Evolutionary conservation across 2,797 vertebrate genomes (phyloP), one percentile per base, ranked within the genome.

Genomic region (Catostomus latipinnis): DNA sequence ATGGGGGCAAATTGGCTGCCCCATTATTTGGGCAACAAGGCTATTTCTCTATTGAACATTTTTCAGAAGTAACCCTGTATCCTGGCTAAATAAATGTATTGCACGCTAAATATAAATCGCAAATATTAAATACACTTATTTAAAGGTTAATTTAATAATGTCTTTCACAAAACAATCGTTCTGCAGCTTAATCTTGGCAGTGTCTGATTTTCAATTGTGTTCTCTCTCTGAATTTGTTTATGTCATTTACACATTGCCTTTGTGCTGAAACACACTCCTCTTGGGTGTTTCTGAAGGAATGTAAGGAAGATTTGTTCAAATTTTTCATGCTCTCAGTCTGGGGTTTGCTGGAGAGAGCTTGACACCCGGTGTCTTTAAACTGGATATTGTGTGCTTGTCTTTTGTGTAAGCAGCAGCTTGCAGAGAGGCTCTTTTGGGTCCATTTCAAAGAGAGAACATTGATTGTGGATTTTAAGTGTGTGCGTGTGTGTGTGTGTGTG

Each of bases 271-370:
- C 50, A 74, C 46, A 73, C 34, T 56, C 54, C 50, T 79, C 50
- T 71, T 62, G 16, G 52, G 62, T 78, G 73, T 78, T 86, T 90
- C 88, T 88, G 87, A 90, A 89, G 88, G 85, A 88, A 88, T 78
- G 56, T 79, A 90, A 82, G 83, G 56, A 79, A 89, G 86, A 91
- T 90, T 90, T 92, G 88, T 90, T 88, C 87, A 77, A 86, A 81
- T 91, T 92, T 73, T 85, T 82, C 10, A 16, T 53, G 78, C 71
- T 8, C 67, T 71, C 62, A 16, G 78, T 66, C 72, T 67, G 74
- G 74, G 50, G 49, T 63, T 79, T 81, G 10, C 34, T 65, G 13
- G 18, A 67, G 22, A 75, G 48, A 85, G 46, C 71, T 62, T 73
- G 43, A 63, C 84, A 83, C 75, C 67, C 81, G 81, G 75, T 57